Base-by-base conservation (phyloP, 2,888 invertebrate genomes). In the Cloeon dipterum region DNA sequence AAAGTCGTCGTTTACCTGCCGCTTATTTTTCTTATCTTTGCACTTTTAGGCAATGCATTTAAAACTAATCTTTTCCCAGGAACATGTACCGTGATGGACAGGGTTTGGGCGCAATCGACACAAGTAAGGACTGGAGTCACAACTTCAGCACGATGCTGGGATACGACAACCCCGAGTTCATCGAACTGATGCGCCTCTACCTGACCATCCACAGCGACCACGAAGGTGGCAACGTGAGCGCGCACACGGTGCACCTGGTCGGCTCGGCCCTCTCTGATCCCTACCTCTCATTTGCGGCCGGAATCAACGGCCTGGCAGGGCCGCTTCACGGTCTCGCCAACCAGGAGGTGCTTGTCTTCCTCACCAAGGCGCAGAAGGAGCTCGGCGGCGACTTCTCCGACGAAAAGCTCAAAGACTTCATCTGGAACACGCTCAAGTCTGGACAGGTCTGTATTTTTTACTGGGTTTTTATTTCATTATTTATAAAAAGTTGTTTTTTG, bases 201-300 rank as follows among this genome's bases (percentile, higher is more conserved):
- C 70, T 93, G 45, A 86, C 88, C 41, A 88, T 91, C 50, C 89
- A 91, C 67, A 82, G 82, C 61, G 91, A 93, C 56, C 91, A 93
- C 60, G 91, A 93, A 59, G 89, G 91, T 46, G 91, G 93, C 46
- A 93, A 93, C 56, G 93, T 94, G 5, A 88, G 86, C 7, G 93
- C 93, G 3, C 93, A 93, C 59, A 79, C 91, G 0, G 78, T 78
- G 11, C 93, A 93, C 58, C 61, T 94, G 55, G 89, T 93, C 3
- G 91, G 83, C 23, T 89, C 88, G 1, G 91, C 91, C 2, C 65
- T 93, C 35, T 86, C 88, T 47, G 91, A 93, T 57, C 88, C 91
- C 11, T 91, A 88, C 60, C 66, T 94, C 5, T 79, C 86, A 7
- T 88, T 88, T 56, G 73, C 86, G 32, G 91, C 86, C 34, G 40